Evolutionary conservation across 2,113 vertebrate genomes (phyloP), one percentile per base, ranked within the genome.

Genomic region (Cricetomys ansorgei): DNA sequence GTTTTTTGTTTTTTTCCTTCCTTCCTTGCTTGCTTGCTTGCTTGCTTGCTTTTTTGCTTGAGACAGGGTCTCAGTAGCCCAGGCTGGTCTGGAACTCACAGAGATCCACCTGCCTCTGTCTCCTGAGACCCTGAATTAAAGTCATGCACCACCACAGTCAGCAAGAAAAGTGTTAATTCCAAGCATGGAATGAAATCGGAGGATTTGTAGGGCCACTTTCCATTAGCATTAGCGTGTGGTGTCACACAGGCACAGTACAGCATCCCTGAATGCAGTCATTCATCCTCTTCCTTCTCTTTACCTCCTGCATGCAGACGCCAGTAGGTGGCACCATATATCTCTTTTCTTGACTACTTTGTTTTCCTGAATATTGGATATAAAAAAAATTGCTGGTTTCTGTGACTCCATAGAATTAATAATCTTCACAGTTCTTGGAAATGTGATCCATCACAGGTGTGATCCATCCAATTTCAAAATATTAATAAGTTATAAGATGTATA

Each of bases 271-370:
- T 76, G 88, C 64, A 7, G 2, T 25, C 43, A 31, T 45, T 48
- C 6, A 0, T 53, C 27, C 7, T 29, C n/a, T 4, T 89, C 34
- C 57, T 65, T 64, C 72, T 53, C 67, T 2, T 2, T 1, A 43
- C 3, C 37, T 23, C 5, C 1, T 40, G 21, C 62, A 76, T 12
- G 10, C 25, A 13, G 0, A 13, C 1, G 50, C 89, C 96, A 88
- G 93, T 65, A 97, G 97, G 50, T 95, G 97, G 88, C 92, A 55
- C 57, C 70, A 72, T 65, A 55, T 72, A 40, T 57, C 75, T 57
- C 84, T 57, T 34, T 92, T 65, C 72, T 55, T 87, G n/a, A 2
- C 62, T 5, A 2, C 17, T 57, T n/a, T 19, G 23, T 50, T 87
- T 69, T 85, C 65, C 65, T 50, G 55, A 9, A 62, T 86, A 45